Base-by-base conservation (phyloP, 2,113 vertebrate species). In the Struthio camelus region DNA sequence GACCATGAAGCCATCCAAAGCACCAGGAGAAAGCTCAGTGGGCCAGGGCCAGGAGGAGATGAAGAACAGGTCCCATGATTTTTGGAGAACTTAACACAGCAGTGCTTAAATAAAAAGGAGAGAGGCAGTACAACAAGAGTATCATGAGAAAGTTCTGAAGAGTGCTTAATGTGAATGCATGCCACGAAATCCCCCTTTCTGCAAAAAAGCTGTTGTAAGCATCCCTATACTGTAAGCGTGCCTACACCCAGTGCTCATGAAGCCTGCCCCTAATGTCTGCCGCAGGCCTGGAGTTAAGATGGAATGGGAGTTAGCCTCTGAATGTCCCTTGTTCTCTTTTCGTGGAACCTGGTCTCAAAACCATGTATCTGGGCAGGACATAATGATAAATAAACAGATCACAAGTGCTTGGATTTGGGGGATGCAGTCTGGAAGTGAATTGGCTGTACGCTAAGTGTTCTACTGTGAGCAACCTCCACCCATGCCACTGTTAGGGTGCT, bases 171-270 rank as follows among this genome's bases (percentile, higher is more conserved):
- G 13, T 77, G 42, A 70, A 28, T n/a, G 67, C 24, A 46, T 59
- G 71, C 13, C 79, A 36, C 34, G 54, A 32, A 91, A 71, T 20
- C 6, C 7, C 11, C 8, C 28, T 58, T 59, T 46, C 36, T 85
- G 42, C 4, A 44, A 38, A 32, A 40, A 22, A 13, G 6, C 46
- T 30, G 44, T 19, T 32, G 34, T n/a, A 70, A 20, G 44, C 14
- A 34, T 32, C 67, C 67, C n/a, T 6, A 16, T 30, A 30, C 17
- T 73, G n/a, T n/a, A n/a, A 38, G 27, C 11, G 28, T 30, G 27
- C 16, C 5, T 40, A 11, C 6, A 24, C 20, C 27, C 18, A 34
- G 24, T 0, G 0, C 64, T 84, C 0, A 0, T 44, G 36, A n/a
- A 46, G 20, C 27, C 42, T 42, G 15, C 70, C 27, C 10, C 16